Percentiles rank a stretch among this genome's conserved stretches.
Conservation (phyloP, 2,888 invertebrate species). For the Cheilosia scutellata region DNA sequence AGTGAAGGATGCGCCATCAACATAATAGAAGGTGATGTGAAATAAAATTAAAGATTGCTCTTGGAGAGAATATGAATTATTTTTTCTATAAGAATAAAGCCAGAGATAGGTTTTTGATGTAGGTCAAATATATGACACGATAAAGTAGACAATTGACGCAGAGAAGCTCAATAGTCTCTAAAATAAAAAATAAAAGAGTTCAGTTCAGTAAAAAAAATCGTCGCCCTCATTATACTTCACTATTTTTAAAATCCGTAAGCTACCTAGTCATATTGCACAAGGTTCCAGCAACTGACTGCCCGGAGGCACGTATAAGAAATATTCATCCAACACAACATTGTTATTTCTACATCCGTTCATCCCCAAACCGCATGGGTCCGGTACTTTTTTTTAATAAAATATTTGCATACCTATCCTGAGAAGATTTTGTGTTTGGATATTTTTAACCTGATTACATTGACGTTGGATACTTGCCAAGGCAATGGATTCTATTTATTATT, state of each 20-base stretch:
- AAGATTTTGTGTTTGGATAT: slow-evolving; percentile 32
- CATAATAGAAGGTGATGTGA: not conserved
- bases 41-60: too few relatives aligned
- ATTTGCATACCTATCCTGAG: slow-evolving; percentile 47
- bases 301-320: slow-evolving; percentile 19
- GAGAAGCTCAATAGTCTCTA: too few relatives aligned
- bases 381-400: slow-evolving; percentile 38
- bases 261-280: not conserved
- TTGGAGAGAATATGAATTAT: too few relatives aligned
- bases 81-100: too few relatives aligned
- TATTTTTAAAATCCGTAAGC: slow-evolving; percentile 1
- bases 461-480: slow-evolving; percentile 50
- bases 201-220: not conserved
- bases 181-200: too few relatives aligned
- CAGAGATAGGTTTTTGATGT: too few relatives aligned
- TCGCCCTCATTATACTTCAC: not conserved
- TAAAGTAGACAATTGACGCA: too few relatives aligned
- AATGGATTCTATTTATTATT: slow-evolving; percentile 10
- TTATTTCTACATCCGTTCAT: slow-evolving; percentile 12
- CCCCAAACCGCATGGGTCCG: slow-evolving; percentile 36
- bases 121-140: too few relatives aligned
- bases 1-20: not conserved
- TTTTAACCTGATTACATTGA: slow-evolving; percentile 64
- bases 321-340: slow-evolving; percentile 29
- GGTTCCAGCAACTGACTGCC: slow-evolving; percentile 10